Conservation (phyloP, 2,113 vertebrate species). For the Pteropus alecto region DNA sequence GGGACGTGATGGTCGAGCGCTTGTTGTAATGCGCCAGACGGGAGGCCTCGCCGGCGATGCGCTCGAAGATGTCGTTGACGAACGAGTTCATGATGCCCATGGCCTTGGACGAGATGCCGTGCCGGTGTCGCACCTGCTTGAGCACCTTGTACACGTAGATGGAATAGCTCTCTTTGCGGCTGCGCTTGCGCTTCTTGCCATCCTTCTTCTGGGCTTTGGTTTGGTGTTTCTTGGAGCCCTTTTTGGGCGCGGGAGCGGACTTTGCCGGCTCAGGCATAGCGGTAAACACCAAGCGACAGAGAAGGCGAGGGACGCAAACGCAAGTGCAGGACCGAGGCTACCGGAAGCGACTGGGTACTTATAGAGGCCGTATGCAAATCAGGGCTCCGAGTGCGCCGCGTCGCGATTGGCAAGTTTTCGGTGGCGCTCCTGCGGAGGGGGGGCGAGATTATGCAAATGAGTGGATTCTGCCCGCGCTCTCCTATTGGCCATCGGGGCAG, state of each 20-base stretch:
- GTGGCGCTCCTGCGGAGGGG: fast-evolving
- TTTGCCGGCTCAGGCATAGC: conserved; percentile 63
- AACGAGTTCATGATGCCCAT: conserved; percentile 84
- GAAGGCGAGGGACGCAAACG: fast-evolving
- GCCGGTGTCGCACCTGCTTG: conserved; percentile 75
- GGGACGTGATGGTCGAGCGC: conserved; percentile 71
- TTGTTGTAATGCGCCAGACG: conserved; percentile 65
- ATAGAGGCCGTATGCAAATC: conserved; percentile 54
- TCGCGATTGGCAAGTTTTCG: neutral
- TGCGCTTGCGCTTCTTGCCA: conserved; percentile 28
- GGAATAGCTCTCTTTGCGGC: conserved; percentile 31
- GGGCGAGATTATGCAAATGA: conserved; percentile 54
- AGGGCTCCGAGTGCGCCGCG: neutral
- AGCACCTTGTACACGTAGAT: conserved; percentile 43
- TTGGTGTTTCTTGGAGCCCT: conserved; percentile 33
- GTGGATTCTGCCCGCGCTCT: neutral
- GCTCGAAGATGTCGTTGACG: conserved; percentile 76
- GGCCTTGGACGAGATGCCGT: conserved; percentile 84
- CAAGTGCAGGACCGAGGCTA: fast-evolving
- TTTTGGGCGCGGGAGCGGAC: conserved; percentile 24
- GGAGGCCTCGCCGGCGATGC: conserved; percentile 45
- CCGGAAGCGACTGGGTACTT: neutral
- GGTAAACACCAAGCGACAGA: fast-evolving
- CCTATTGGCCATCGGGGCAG: neutral
- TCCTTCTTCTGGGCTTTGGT: conserved; percentile 1